Evolutionary conservation across 2,888 invertebrate species (phyloP).

Genomic region (Polydrusus tereticollis): DNA sequence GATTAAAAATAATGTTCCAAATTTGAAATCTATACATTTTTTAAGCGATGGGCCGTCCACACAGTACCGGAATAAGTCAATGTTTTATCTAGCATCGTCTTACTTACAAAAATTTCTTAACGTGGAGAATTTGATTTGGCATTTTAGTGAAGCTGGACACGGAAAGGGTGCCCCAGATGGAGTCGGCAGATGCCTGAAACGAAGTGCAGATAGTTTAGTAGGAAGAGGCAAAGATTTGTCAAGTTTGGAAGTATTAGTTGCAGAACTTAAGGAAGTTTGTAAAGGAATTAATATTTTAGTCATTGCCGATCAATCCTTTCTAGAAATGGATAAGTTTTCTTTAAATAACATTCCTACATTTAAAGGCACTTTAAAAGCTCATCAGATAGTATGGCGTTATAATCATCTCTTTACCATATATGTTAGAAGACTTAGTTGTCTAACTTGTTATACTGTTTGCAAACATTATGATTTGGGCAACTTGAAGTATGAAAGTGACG

Average conservation of each 20-base stretch:
- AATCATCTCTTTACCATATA: no score
- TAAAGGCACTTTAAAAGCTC: no score
- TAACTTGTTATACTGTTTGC: constrained; percentile 21
- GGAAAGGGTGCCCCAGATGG: constrained; percentile 45
- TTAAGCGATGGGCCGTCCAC: constrained; percentile 42
- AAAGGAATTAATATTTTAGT: no score
- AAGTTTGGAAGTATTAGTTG: no score
- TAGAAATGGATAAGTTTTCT: constrained; percentile 6
- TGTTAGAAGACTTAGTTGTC: background rate
- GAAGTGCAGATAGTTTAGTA: constrained; percentile 29
- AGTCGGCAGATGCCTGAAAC: constrained; percentile 30
- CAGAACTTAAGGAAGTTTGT: no score
- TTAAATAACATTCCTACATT: background rate
- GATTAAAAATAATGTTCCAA: constrained; percentile 12
- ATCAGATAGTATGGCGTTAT: no score
- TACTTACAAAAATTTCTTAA: constrained; percentile 24
- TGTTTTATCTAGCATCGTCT: constrained; percentile 27
- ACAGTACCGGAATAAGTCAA: constrained; percentile 39
- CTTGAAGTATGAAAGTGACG: no score
- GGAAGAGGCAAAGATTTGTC: no score
- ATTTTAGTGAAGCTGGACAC: constrained; percentile 37
- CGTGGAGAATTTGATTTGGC: constrained; percentile 23
- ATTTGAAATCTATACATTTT: constrained; percentile 32
- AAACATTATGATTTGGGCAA: background rate
- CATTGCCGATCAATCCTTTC: background rate